Conservation (phyloP, 2,113 vertebrate genomes). For the Cebidichthys violaceus region DNA sequence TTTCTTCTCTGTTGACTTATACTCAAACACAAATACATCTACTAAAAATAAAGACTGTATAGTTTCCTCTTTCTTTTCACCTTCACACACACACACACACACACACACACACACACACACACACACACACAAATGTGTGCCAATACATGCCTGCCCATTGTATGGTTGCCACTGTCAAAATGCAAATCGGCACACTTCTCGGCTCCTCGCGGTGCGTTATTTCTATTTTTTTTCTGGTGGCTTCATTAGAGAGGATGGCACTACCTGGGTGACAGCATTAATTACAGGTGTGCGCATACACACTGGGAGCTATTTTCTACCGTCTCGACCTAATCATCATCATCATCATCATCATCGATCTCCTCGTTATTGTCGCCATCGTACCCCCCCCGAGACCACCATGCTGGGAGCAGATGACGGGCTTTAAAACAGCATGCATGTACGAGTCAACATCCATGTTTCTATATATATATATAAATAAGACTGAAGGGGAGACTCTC, state of each 20-base stretch:
- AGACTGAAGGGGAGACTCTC: slow-evolving; percentile 38
- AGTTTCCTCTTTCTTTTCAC: slow-evolving; percentile 29
- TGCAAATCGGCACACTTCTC: slow-evolving; percentile 57
- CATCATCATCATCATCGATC: slow-evolving; percentile 62
- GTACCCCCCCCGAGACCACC: slow-evolving; percentile 45
- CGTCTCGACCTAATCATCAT: slow-evolving; percentile 66
- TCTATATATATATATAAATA: too few relatives aligned
- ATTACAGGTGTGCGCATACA: slow-evolving; percentile 70
- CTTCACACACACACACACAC: slow-evolving; percentile 8
- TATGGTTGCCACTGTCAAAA: slow-evolving; percentile 59
- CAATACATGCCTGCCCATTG: slow-evolving; percentile 53
- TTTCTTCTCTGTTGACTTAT: background rate
- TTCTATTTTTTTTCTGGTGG: slow-evolving; percentile 21
- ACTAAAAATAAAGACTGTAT: slow-evolving; percentile 32
- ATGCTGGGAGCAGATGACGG: slow-evolving; percentile 50
- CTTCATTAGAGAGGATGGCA: slow-evolving; percentile 68
- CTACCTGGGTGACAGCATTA: slow-evolving; percentile 72
- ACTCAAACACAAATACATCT: slow-evolving; percentile 13
- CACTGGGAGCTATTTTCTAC: slow-evolving; percentile 68
- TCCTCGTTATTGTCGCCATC: slow-evolving; percentile 50
- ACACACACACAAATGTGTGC: slow-evolving; percentile 4
- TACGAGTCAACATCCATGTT: slow-evolving; percentile 47
- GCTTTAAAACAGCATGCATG: slow-evolving; percentile 41
- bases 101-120: slow-evolving; percentile 40
- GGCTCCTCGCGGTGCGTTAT: slow-evolving; percentile 26